A percentile compares a stretch with the other conserved stretches of the same genome.
Evolutionary conservation across 1,140 invertebrate species (phyloP).

Genomic region (Drosophila oshimai): DNA sequence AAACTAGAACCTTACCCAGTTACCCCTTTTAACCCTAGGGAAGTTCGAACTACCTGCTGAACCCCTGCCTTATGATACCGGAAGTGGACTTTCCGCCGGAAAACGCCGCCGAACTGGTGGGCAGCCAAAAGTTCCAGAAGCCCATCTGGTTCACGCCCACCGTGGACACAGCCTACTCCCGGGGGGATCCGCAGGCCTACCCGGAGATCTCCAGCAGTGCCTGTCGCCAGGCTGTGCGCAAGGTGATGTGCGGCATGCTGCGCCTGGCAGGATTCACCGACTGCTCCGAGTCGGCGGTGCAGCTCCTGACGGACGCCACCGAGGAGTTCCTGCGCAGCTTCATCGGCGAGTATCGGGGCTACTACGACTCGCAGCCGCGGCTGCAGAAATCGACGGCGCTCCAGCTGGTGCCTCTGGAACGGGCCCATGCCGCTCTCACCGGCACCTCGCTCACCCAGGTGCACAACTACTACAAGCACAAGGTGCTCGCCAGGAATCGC

Average conservation of each 20-base stretch:
- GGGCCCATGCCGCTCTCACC: slow-evolving; percentile 60
- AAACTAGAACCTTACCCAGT: too few relatives aligned
- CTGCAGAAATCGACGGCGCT: slow-evolving; percentile 36
- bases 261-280: slow-evolving; percentile 77
- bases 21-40: slow-evolving; percentile 50
- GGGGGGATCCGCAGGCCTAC: slow-evolving; percentile 60
- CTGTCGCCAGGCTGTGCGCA: slow-evolving; percentile 59
- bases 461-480: slow-evolving; percentile 82
- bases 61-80: slow-evolving; percentile 82
- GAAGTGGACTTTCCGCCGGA: slow-evolving; percentile 80
- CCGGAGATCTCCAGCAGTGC: slow-evolving; percentile 55
- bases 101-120: slow-evolving; percentile 73
- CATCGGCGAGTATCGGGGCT: slow-evolving; percentile 50
- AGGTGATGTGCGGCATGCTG: slow-evolving; percentile 73
- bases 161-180: slow-evolving; percentile 60
- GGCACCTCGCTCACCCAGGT: slow-evolving; percentile 70
- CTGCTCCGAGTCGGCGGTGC: slow-evolving; percentile 70
- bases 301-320: slow-evolving; percentile 67
- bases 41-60: slow-evolving; percentile 71
- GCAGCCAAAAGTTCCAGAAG: slow-evolving; percentile 75
- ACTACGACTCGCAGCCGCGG: slow-evolving; percentile 30
- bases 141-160: slow-evolving; percentile 81
- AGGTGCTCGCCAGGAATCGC: slow-evolving; percentile 71
- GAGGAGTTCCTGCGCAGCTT: slow-evolving; percentile 73
- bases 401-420: slow-evolving; percentile 60